A percentile compares a stretch with the other conserved stretches of the same genome.
Evolutionary conservation across 2,888 invertebrate genomes (phyloP).

Genomic region (Tanytarsus gracilentus): DNA sequence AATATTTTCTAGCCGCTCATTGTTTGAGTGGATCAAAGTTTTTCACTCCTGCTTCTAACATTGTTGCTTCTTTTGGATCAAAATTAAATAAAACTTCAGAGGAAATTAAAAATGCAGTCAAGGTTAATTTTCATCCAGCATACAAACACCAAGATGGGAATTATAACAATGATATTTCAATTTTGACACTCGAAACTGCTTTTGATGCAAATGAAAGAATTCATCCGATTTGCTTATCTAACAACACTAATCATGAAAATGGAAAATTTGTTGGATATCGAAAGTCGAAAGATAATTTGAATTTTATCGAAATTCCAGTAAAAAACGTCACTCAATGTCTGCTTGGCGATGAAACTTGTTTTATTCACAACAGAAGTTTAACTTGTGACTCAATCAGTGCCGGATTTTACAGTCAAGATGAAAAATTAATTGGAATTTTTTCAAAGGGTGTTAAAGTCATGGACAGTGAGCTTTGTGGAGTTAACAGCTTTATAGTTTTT

Average conservation of each 20-base stretch:
- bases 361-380: not conserved
- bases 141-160: not conserved
- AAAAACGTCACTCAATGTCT: not conserved
- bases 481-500: not conserved
- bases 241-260: not conserved
- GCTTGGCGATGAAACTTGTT: not conserved
- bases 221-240: not conserved
- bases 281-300: not conserved
- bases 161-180: not conserved
- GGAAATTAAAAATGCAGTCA: not conserved
- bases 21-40: constrained; percentile 3
- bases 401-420: not conserved
- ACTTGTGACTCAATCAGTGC: not conserved
- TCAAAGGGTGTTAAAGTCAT: not conserved
- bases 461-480: not conserved
- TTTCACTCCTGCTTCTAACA: not conserved
- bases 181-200: not conserved
- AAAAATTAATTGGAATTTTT: not conserved
- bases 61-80: not conserved
- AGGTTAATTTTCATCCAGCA: not conserved
- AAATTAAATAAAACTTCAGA: not conserved
- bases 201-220: too few species aligned
- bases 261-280: not conserved
- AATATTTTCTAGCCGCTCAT: not conserved
- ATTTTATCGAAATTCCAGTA: not conserved